Evolutionary conservation across 2,113 vertebrate species (phyloP), one percentile per base, ranked within the genome.

Genomic region (Pygoscelis antarcticus): DNA sequence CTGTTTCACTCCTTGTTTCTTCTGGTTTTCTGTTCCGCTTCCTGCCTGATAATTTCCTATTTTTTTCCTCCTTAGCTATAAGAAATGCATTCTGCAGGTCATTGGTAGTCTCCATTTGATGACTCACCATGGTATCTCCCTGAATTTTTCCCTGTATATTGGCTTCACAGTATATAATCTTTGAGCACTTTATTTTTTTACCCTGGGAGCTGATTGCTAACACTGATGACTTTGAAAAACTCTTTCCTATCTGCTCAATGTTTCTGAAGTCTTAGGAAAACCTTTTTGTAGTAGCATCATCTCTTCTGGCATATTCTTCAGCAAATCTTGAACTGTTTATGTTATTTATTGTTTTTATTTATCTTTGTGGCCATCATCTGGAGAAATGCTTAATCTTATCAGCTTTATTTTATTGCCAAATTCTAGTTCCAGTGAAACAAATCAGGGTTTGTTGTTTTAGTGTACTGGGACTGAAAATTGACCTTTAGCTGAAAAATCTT

Each of bases 261-360:
- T 16, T 86, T 78, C 54, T 68, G 49, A 91, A 95, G 27, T 61
- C 22, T 91, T 85, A 93, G 57, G 13, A 87, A 89, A 84, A 29
- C 6, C 3, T 27, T 83, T 82, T 95, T 86, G 82, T 83, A 57
- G 52, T 64, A 79, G 7, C 40, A 47, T 77, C 8, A 52, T n/a
- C 32, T 77, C 19, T 66, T 90, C 60, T 57, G 44, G 57, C 57
- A 64, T 93, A 69, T 81, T 93, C 17, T 82, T 85, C 71, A 77
- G 66, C 13, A 65, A 68, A 58, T 49, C 49, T 84, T 95, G 60
- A 84, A 51, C 22, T 77, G 9, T 51, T 93, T 83, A 57, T 42
- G 2, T 40, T 95, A n/a, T 89, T 74, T 95, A 61, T 83, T 95
- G 17, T 16, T 92, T 94, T 76, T 86, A 46, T 92, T 93, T 92